Conservation (phyloP, 2,113 vertebrate genomes). For the Proterorhinus semilunaris region DNA sequence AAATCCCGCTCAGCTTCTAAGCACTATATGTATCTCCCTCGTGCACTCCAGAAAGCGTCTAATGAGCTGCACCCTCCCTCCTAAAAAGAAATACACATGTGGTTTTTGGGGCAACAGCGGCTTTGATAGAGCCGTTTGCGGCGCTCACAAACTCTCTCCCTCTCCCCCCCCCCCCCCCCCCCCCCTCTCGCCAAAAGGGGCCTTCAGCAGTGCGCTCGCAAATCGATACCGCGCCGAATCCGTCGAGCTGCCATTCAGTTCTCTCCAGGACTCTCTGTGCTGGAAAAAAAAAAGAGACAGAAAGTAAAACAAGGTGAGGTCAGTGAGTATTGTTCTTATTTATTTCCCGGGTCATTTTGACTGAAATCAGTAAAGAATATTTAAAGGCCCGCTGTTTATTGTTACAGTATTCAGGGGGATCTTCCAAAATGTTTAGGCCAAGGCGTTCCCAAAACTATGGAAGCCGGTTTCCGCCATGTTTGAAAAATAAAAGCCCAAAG, state of each 20-base stretch:
- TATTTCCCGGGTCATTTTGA: too few species aligned
- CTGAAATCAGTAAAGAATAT: too few species aligned
- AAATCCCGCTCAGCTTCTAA: slow-evolving; percentile 20
- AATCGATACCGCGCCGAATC: slow-evolving; percentile 65
- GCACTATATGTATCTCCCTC: slow-evolving; percentile 27
- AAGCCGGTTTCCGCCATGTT: too few species aligned
- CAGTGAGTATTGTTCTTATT: too few species aligned
- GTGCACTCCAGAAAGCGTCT: slow-evolving; percentile 32
- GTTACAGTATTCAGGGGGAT: too few species aligned
- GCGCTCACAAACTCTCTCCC: slow-evolving; percentile 17
- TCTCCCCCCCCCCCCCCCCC: too few species aligned
- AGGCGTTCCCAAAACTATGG: too few species aligned
- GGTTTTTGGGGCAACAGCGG: slow-evolving; percentile 16
- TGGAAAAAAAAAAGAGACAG: too few species aligned
- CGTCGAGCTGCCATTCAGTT: slow-evolving; percentile 62
- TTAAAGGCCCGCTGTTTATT: too few species aligned
- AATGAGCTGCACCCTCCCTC: slow-evolving; percentile 36
- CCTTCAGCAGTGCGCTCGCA: slow-evolving; percentile 32
- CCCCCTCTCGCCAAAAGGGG: not conserved
- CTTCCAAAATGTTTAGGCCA: too few species aligned
- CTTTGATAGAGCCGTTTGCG: slow-evolving; percentile 57
- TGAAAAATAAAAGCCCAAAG: too few species aligned
- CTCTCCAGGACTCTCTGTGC: slow-evolving; percentile 20
- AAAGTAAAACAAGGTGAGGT: too few species aligned
- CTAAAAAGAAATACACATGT: slow-evolving; percentile 18